Conservation (phyloP, 53 echinoderm and acorn worm species). For the Henricia sp. region DNA sequence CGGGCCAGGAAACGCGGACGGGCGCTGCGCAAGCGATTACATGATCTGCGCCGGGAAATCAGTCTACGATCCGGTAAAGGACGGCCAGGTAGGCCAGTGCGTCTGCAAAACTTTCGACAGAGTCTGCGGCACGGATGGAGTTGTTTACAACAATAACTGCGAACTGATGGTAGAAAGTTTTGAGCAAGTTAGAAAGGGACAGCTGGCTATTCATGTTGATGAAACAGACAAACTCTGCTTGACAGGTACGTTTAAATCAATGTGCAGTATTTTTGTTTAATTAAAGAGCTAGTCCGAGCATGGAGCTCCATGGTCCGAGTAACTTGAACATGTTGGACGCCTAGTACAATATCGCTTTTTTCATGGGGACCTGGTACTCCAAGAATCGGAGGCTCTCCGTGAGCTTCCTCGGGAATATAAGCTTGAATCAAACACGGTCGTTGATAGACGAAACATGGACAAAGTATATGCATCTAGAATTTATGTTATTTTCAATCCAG, state of each 20-base stretch:
- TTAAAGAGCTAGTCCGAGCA: too few species aligned
- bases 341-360: too few species aligned
- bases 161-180: conserved; percentile 44
- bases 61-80: conserved; percentile 30
- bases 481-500: too few species aligned
- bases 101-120: conserved; percentile 16
- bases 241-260: conserved; percentile 33
- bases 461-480: too few species aligned
- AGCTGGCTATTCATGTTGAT: conserved; percentile 37
- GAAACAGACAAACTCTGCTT: conserved; percentile 41
- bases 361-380: too few species aligned
- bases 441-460: too few species aligned
- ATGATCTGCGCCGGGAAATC: conserved; percentile 56
- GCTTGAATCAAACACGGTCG: too few species aligned
- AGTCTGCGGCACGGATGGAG: conserved; percentile 64
- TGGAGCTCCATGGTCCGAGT: too few species aligned
- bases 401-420: too few species aligned
- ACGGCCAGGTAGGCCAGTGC: conserved; percentile 43
- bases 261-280: too few species aligned
- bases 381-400: too few species aligned
- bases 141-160: conserved; percentile 54
- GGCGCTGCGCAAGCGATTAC: conserved; percentile 49
- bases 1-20: conserved; percentile 36
- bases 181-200: conserved; percentile 7
- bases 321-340: too few species aligned